These are phyloP conservation scores for Toxotes jaculatrix DNA, from an alignment of 2,113 vertebrate genomes.

Conservation along the genomic window DNA sequence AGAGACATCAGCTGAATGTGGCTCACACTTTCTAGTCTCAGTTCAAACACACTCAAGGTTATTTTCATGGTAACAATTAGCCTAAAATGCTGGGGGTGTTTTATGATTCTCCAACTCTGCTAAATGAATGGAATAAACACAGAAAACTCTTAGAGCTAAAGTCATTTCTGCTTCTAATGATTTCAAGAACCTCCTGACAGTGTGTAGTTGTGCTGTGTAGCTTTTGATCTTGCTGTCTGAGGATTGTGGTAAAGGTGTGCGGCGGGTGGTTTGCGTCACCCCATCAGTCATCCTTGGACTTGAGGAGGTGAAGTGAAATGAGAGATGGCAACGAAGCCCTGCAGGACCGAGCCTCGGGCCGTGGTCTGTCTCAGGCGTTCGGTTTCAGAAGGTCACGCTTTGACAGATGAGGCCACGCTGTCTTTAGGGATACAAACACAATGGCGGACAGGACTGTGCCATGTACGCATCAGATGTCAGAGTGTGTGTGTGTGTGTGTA, in stretches of 20 bases:
- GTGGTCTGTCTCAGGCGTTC: conserved; percentile 36
- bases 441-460: background rate
- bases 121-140: background rate
- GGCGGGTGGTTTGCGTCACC: conserved; percentile 1
- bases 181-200: background rate
- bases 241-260: conserved; percentile 7
- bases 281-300: conserved; percentile 31
- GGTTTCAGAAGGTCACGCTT: conserved; percentile 55
- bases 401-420: conserved; percentile 52
- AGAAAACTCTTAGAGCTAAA: background rate
- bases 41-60: background rate
- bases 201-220: background rate
- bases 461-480: conserved; percentile 13
- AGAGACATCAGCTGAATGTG: background rate
- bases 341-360: conserved; percentile 22
- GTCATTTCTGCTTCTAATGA: background rate
- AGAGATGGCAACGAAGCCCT: conserved; percentile 42
- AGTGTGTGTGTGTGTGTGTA: conserved; percentile 10
- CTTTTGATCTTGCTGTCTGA: background rate
- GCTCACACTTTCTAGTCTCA: background rate
- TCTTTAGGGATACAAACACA: conserved; percentile 37
- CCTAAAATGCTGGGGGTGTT: background rate
- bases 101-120: background rate
- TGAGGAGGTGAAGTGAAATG: conserved; percentile 23
- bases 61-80: background rate